Evolutionary conservation across 2,113 vertebrate genomes (phyloP).

Genomic region (Typhlomys cinereus): DNA sequence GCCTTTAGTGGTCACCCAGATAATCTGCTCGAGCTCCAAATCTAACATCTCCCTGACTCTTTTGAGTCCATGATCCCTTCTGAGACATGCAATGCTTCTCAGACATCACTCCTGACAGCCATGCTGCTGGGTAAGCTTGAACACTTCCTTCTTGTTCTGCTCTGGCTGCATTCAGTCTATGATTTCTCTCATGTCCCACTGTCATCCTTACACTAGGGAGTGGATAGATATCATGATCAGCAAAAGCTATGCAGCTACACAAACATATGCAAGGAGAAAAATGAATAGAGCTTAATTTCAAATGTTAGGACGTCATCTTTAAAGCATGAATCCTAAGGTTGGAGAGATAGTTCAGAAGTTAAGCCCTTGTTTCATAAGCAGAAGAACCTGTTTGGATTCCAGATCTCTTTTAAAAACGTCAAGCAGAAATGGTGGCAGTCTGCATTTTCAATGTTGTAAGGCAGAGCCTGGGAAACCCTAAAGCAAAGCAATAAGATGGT

Average conservation of each 20-base stretch:
- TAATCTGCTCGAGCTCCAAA: background rate
- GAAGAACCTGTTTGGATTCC: too few relatives aligned
- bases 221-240: background rate
- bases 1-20: too few relatives aligned
- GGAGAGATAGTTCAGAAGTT: too few relatives aligned
- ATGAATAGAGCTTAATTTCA: background rate
- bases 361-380: too few relatives aligned
- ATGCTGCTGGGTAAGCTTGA: too few relatives aligned
- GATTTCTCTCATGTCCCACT: background rate
- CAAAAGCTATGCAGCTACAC: background rate
- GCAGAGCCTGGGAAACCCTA: too few relatives aligned
- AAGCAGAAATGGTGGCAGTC: too few relatives aligned
- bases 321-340: background rate
- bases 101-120: background rate
- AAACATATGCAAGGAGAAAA: background rate
- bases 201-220: accelerated
- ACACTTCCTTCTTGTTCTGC: background rate
- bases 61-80: background rate
- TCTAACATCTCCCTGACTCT: too few relatives aligned
- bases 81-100: background rate
- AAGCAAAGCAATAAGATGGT: too few relatives aligned
- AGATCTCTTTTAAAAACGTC: too few relatives aligned
- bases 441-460: too few relatives aligned
- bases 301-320: background rate
- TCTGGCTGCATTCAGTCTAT: background rate